Evolutionary conservation across 2,888 invertebrate genomes (phyloP).

Genomic region (Heteromurus nitidus): DNA sequence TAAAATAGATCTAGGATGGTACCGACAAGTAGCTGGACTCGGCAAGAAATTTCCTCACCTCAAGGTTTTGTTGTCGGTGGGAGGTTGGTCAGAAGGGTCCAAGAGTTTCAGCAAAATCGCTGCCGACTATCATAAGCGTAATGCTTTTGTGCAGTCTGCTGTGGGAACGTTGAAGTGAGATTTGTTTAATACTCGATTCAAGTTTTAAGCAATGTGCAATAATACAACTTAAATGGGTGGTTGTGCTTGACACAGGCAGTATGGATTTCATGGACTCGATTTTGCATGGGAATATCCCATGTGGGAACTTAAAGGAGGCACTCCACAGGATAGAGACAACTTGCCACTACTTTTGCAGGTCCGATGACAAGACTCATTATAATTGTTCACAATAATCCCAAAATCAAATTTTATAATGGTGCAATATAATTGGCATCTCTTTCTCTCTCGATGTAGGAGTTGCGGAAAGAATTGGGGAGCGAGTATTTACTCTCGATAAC

Average conservation of each 20-base stretch:
- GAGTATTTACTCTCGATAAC: conserved; percentile 15
- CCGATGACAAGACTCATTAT: not conserved
- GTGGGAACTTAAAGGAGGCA: conserved; percentile 10
- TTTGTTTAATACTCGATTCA: not conserved
- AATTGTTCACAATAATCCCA: not conserved
- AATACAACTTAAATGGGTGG: not conserved
- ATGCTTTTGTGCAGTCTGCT: conserved; percentile 37
- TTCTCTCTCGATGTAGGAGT: conserved; percentile 10
- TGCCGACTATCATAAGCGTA: conserved; percentile 20
- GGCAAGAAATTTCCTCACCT: conserved; percentile 18
- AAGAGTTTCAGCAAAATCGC: conserved; percentile 30
- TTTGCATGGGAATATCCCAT: conserved; percentile 49
- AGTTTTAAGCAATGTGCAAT: not conserved
- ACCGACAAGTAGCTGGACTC: conserved; percentile 1
- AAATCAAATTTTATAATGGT: not conserved
- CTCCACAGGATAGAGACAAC: conserved; percentile 26
- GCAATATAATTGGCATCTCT: not conserved
- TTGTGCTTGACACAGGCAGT: conserved; percentile 9
- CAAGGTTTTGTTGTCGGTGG: conserved; percentile 44
- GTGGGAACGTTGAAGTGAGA: conserved; percentile 30
- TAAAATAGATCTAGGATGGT: conserved; percentile 23
- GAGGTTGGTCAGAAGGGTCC: conserved; percentile 49
- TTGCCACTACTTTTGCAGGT: conserved; percentile 16
- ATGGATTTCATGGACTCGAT: conserved; percentile 47
- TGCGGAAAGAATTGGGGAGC: not conserved